phyloP scores from a whole-genome alignment of 1,140 invertebrate genomes.

The Campoletis sonorensis region DNA sequence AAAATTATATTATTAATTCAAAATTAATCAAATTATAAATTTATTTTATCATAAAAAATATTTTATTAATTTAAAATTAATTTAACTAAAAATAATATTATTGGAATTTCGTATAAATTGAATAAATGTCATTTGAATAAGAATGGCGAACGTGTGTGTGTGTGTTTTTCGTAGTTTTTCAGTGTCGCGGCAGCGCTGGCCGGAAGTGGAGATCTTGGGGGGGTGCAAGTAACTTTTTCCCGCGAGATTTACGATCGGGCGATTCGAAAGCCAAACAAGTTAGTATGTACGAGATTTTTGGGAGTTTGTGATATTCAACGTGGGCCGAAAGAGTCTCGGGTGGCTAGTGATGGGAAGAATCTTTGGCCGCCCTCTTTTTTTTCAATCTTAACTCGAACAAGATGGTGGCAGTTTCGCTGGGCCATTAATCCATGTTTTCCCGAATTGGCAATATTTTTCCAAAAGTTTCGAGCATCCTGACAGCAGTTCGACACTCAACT shows the following conservation, averaged over 20 bases:
- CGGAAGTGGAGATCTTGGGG: not conserved
- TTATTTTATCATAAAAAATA: no score
- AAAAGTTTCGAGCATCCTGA: slow-evolving; percentile 17
- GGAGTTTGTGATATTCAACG: not conserved
- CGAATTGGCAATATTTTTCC: slow-evolving; percentile 6
- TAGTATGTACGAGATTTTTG: slow-evolving; percentile 28
- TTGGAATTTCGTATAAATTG: no score
- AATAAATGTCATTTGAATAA: no score
- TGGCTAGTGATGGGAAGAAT: not conserved
- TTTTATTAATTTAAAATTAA: no score
- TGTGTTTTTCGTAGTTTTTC: no score
- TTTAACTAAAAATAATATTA: no score
- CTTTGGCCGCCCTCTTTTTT: not conserved
- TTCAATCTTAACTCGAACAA: slow-evolving; percentile 55
- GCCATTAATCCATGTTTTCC: slow-evolving; percentile 52
- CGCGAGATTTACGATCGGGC: slow-evolving; percentile 59
- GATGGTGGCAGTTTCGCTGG: slow-evolving; percentile 50
- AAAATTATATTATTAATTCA: no score
- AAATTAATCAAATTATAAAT: no score
- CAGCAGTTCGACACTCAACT: not conserved
- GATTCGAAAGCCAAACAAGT: slow-evolving; percentile 61
- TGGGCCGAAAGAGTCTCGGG: not conserved
- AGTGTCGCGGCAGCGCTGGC: no score
- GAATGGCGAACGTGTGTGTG: no score
- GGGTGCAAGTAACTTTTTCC: slow-evolving; percentile 63